Conservation (phyloP, 2,797 vertebrate species). For the Sebastes kiyomatsui region DNA sequence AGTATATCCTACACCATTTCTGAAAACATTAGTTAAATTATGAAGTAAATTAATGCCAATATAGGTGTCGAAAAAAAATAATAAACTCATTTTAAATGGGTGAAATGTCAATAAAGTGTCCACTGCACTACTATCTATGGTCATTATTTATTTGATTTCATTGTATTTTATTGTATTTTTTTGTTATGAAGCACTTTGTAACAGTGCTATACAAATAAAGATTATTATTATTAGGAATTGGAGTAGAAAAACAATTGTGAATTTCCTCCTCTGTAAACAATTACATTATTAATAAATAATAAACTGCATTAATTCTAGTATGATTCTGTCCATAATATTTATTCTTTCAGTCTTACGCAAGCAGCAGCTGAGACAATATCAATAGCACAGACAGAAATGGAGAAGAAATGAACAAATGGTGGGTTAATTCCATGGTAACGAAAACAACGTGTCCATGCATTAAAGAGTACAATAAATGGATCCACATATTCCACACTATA, state of each 20-base stretch:
- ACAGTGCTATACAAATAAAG: background rate
- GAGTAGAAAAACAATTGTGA: too few species aligned
- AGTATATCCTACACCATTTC: background rate
- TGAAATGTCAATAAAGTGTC: background rate
- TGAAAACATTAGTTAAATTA: background rate
- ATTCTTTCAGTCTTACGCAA: background rate
- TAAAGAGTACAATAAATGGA: too few species aligned
- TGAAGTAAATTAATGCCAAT: background rate
- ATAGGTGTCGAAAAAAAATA: background rate
- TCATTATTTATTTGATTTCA: background rate
- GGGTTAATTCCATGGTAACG: too few species aligned
- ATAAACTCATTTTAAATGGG: background rate
- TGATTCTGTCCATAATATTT: background rate
- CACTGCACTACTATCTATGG: background rate
- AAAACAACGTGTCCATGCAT: too few species aligned
- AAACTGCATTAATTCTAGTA: background rate
- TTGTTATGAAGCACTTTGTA: too few species aligned
- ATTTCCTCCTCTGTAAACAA: background rate
- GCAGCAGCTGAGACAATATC: too few species aligned
- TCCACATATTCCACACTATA: too few species aligned
- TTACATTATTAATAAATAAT: background rate
- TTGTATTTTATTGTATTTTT: too few species aligned
- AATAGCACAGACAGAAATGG: too few species aligned
- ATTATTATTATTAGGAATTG: background rate
- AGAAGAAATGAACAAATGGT: too few species aligned